phyloP scores from a whole-genome alignment of 2,113 vertebrate species.

The Climacteris rufus region DNA sequence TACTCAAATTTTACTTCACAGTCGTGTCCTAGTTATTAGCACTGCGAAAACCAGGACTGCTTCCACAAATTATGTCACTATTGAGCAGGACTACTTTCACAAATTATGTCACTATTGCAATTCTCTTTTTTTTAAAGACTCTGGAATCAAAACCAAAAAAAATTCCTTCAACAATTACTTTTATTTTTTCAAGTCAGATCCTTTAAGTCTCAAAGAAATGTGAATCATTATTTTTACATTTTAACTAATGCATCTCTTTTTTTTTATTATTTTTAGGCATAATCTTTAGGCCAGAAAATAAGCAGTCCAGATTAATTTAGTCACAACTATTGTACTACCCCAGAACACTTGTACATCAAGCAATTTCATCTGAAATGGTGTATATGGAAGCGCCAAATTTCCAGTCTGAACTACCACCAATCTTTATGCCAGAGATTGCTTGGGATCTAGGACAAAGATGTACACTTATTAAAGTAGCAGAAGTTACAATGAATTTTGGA shows the following conservation, averaged over 20 bases:
- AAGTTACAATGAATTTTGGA: neutral
- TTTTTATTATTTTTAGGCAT: neutral
- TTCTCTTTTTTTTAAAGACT: neutral
- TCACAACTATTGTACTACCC: neutral
- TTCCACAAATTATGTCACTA: neutral
- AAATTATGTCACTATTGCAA: neutral
- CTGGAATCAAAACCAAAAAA: neutral
- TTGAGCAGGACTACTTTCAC: neutral
- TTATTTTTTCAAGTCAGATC: neutral
- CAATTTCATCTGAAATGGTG: neutral
- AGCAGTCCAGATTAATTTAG: neutral
- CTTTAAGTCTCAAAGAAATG: neutral
- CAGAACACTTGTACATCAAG: neutral
- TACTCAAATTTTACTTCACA: neutral
- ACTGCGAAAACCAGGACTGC: neutral
- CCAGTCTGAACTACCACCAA: neutral
- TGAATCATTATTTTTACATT: neutral
- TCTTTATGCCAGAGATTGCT: neutral
- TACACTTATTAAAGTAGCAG: neutral
- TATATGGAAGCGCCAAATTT: neutral
- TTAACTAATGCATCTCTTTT: neutral
- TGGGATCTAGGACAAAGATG: neutral
- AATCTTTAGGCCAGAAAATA: neutral
- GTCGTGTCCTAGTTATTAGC: neutral
- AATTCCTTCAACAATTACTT: neutral